Percentiles rank a stretch among this genome's conserved stretches.
Evolutionary conservation across 2,113 vertebrate genomes (phyloP).

Genomic region (Macquaria ambigua): DNA sequence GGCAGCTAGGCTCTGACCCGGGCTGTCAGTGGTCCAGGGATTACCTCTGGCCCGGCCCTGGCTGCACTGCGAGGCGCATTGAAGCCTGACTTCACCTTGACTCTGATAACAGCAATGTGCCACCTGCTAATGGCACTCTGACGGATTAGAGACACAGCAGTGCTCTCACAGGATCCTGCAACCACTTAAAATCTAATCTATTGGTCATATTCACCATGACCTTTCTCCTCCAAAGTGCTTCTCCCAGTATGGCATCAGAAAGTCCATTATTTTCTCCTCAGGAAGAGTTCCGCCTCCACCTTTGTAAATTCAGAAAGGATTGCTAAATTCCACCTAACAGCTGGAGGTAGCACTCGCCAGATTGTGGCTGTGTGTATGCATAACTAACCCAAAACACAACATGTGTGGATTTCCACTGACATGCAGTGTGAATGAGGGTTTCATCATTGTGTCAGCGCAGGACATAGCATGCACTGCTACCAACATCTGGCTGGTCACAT

Average conservation of each 20-base stretch:
- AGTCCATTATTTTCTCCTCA: constrained; percentile 68
- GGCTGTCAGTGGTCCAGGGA: constrained; percentile 16
- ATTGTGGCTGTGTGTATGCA: constrained; percentile 17
- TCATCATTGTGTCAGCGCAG: constrained; percentile 6
- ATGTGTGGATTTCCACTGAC: constrained; percentile 12
- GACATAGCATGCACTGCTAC: background rate
- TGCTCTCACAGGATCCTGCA: constrained; percentile 1
- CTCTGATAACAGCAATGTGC: constrained; percentile 34
- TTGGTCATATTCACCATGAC: constrained; percentile 31
- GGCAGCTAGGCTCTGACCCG: constrained; percentile 38
- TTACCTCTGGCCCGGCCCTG: background rate
- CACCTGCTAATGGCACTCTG: constrained; percentile 49
- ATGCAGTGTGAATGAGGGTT: constrained; percentile 1
- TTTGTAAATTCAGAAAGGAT: constrained; percentile 41
- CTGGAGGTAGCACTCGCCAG: constrained; percentile 5
- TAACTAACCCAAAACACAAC: constrained; percentile 4
- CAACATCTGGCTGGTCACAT: constrained; percentile 40
- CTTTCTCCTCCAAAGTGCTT: constrained; percentile 44
- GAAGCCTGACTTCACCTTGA: constrained; percentile 5
- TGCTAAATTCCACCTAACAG: constrained; percentile 29
- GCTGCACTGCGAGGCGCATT: background rate
- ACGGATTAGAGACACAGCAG: constrained; percentile 33
- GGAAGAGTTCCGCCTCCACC: constrained; percentile 5
- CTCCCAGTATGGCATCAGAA: constrained; percentile 40
- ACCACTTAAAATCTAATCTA: constrained; percentile 33